Percentiles rank a stretch among this genome's conserved stretches.
These are phyloP conservation scores for Discoglossus pictus DNA, from an alignment of 2,797 vertebrate genomes.

Conservation along the genomic window DNA sequence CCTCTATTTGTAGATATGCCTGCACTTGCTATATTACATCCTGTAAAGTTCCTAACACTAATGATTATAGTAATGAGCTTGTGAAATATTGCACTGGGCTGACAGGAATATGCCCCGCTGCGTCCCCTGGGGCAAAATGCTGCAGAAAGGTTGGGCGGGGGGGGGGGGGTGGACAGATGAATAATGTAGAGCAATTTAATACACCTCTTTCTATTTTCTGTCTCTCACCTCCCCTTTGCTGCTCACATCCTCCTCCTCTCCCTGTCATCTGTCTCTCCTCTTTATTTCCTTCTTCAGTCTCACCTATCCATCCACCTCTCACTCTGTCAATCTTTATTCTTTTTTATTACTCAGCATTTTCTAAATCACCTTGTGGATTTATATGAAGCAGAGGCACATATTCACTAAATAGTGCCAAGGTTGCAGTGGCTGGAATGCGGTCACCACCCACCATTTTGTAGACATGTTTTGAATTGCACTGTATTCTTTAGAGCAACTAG, in stretches of 20 bases:
- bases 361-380: no score
- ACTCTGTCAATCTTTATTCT: background rate
- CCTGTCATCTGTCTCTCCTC: background rate
- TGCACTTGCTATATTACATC: no score
- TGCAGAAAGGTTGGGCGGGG: conserved; percentile 6
- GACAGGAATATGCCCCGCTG: background rate
- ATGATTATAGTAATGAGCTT: background rate
- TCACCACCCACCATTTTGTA: no score
- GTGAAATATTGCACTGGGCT: background rate
- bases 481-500: no score
- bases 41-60: background rate
- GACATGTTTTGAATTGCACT: no score
- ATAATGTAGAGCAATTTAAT: conserved; percentile 46
- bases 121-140: conserved; percentile 4
- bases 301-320: background rate
- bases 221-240: background rate
- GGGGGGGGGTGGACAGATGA: conserved; percentile 29
- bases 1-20: no score
- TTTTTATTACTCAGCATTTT: background rate
- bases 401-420: no score
- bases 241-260: background rate
- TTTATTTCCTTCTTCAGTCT: background rate
- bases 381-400: no score
- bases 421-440: no score
- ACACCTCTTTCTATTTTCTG: background rate